Percentiles rank a stretch among this genome's conserved stretches.
phyloP scores from a whole-genome alignment of 53 echinoderm and acorn worm species.

The Echinarachnius parma region DNA sequence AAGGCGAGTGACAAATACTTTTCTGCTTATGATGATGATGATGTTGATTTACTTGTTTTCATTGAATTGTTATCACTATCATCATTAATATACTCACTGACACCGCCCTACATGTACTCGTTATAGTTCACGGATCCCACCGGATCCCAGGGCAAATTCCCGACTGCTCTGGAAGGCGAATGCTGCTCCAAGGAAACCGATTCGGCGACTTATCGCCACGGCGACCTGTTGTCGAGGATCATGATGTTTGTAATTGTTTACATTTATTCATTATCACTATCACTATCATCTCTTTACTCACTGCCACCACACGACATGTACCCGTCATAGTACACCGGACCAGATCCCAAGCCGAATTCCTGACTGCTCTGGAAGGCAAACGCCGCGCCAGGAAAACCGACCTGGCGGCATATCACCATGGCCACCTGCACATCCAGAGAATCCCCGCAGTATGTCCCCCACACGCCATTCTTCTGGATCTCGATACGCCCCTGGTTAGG shows the following conservation, averaged over 20 bases:
- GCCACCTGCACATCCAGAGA: constrained; percentile 21
- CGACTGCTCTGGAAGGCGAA: constrained; percentile 6
- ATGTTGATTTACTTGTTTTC: no score
- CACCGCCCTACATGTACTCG: constrained; percentile 26
- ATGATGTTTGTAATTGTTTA: no score
- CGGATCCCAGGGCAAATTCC: constrained; percentile 11
- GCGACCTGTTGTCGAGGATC: no score
- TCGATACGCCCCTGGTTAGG: constrained; percentile 24
- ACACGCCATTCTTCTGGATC: constrained; percentile 19
- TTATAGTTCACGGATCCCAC: constrained; percentile 26
- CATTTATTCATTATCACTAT: no score
- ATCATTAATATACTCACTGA: constrained; percentile 1
- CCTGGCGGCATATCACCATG: constrained; percentile 33
- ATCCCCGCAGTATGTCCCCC: constrained; percentile 32
- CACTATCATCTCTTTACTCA: neutral
- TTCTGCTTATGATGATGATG: no score
- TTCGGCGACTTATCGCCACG: constrained; percentile 18
- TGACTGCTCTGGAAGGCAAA: constrained; percentile 5
- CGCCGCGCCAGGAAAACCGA: constrained; percentile 18
- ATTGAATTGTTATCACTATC: no score
- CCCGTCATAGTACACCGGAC: constrained; percentile 26
- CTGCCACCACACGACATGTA: constrained; percentile 34
- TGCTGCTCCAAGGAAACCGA: constrained; percentile 17
- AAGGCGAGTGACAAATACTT: no score
- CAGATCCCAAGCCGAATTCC: constrained; percentile 16